phyloP scores from a whole-genome alignment of 92 coral and sea anemone species.

The Virgularia gustaviana region DNA sequence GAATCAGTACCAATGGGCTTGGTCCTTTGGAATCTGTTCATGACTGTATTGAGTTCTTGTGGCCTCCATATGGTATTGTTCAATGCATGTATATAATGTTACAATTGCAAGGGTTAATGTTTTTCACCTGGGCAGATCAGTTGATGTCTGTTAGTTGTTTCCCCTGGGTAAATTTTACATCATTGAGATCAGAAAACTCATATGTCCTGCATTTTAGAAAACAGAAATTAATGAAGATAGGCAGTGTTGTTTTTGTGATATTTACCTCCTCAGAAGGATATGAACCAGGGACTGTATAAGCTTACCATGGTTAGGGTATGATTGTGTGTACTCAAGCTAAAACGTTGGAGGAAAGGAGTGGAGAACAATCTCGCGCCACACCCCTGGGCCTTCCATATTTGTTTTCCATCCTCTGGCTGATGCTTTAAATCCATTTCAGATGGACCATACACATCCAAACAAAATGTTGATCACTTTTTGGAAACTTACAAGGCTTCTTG shows the following conservation, averaged over 20 bases:
- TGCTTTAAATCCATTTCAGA: no score
- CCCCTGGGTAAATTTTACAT: no score
- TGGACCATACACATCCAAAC: constrained; percentile 30
- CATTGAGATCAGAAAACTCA: no score
- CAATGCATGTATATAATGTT: neutral
- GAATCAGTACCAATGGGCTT: constrained; percentile 73
- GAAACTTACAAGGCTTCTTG: constrained; percentile 18
- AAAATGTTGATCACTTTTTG: constrained; percentile 18
- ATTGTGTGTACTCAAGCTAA: constrained; percentile 3
- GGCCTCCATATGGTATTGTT: constrained; percentile 74
- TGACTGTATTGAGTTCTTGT: constrained; percentile 81
- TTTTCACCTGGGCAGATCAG: neutral
- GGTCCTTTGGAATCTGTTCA: constrained; percentile 77
- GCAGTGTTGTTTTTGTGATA: neutral
- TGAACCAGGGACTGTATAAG: no score
- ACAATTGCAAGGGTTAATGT: neutral
- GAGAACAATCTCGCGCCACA: no score
- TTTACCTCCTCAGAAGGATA: neutral
- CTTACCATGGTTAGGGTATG: no score
- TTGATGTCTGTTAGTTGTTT: no score
- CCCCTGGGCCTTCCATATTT: no score
- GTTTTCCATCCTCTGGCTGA: no score
- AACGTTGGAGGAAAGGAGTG: no score
- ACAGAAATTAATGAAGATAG: no score
- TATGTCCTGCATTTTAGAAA: no score